Percentiles rank a stretch among this genome's conserved stretches.
These are phyloP conservation scores for Urosaurus nigricauda DNA, from an alignment of 2,797 vertebrate species.

Conservation along the genomic window DNA sequence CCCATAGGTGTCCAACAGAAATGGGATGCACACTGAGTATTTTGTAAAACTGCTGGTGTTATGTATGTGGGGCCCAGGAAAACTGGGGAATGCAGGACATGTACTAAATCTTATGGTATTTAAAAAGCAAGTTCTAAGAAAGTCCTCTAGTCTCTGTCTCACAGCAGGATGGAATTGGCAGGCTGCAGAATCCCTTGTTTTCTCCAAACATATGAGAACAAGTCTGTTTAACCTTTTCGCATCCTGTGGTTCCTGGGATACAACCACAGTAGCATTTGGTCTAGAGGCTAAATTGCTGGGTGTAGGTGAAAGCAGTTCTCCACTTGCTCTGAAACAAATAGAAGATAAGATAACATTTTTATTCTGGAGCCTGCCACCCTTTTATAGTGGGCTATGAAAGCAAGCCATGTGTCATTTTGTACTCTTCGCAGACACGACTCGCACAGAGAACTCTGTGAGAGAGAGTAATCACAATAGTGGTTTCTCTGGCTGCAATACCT, in stretches of 20 bases:
- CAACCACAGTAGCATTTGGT: constrained; percentile 75
- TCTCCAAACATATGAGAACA: constrained; percentile 78
- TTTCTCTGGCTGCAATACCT: not conserved
- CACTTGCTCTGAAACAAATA: constrained; percentile 68
- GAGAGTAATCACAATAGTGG: constrained; percentile 1
- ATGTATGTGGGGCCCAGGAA: constrained; percentile 82
- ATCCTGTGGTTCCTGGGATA: constrained; percentile 70
- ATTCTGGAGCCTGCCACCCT: constrained; percentile 54
- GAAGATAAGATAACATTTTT: constrained; percentile 67
- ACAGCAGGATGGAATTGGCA: constrained; percentile 83
- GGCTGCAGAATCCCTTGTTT: constrained; percentile 82
- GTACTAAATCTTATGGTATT: constrained; percentile 81
- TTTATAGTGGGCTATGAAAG: constrained; percentile 66
- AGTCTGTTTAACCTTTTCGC: constrained; percentile 79
- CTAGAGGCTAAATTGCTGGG: constrained; percentile 64
- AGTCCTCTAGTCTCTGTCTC: constrained; percentile 84
- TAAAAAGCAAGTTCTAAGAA: constrained; percentile 79
- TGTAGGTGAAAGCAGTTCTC: constrained; percentile 66
- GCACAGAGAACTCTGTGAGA: not conserved
- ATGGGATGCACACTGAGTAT: not conserved
- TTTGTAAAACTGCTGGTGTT: not conserved
- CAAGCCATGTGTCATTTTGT: constrained; percentile 50
- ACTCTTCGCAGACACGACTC: constrained; percentile 5
- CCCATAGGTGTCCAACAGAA: not conserved
- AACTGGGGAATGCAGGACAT: constrained; percentile 79